Base-by-base conservation (phyloP, 2,888 invertebrate genomes). In the Caenorhabditis wallacei region DNA sequence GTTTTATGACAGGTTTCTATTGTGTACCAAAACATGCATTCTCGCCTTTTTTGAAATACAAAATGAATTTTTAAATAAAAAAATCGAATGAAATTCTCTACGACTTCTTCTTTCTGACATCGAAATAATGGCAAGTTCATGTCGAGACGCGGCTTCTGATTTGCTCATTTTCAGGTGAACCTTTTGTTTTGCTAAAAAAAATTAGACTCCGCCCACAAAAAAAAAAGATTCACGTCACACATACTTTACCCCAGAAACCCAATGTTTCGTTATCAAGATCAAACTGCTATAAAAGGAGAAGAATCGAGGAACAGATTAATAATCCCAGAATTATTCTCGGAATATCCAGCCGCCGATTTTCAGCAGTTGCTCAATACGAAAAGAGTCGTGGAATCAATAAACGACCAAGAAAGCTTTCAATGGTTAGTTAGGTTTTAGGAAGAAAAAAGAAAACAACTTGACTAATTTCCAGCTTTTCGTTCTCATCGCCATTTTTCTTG, bases 1-100 rank as follows among this genome's bases (percentile, higher is more conserved):
- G 20, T 40, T 75, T 57, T 18, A 75, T 59, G 51, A 75, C 75
- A 68, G 75, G 75, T 75, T 75, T 51, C 2, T 43, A 18, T 16
- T 16, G 16, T 13, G 13, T 40, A 40, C 40, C 40, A 40, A 40
- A 40, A 40, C 40, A 40, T 40, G 63, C 63, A 46, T 63, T 69
- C 40, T 40, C 40, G 35, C 35, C 18, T 57, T 35, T n/a, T 13
- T 10, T 40, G 11, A 40, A 40, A 10, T 7, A 7, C 5, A 35
- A 35, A 35, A 35, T 35, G 10, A 35, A 35, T 35, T 35, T 35
- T 35, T 35, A 7, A 35, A 7, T 35, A 7, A 7, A 35, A 4
- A 35, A 35, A 4, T 7, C 35, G 10, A 35, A 35, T 35, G 10
- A 35, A 7, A 35, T 35, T 35, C 35, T 46, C n/a, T 3, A 5